A percentile compares a stretch with the other conserved stretches of the same genome.
phyloP scores from a whole-genome alignment of 2,888 invertebrate species.

The Smittia sp. region DNA sequence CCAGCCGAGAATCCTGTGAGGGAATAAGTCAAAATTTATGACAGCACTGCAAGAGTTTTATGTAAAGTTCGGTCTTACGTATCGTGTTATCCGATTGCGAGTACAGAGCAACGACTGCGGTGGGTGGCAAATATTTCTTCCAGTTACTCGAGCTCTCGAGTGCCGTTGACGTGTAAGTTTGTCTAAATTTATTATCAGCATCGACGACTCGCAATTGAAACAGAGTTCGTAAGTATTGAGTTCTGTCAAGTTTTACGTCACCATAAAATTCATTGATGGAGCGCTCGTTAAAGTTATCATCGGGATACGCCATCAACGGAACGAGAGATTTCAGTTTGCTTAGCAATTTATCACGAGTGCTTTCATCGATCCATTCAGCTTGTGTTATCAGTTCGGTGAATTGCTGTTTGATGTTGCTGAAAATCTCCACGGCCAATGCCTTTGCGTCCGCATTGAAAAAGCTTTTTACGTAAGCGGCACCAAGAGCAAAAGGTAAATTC shows the following conservation, averaged over 20 bases:
- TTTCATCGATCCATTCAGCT: constrained; percentile 5
- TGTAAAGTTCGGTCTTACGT: not conserved
- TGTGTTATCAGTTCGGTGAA: not conserved
- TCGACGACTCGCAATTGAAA: constrained; percentile 16
- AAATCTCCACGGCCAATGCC: not conserved
- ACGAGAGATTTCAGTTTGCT: not conserved
- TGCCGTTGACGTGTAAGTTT: not conserved
- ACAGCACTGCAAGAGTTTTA: not conserved
- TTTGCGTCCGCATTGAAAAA: not conserved
- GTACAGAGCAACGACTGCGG: not conserved
- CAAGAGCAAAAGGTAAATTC: not conserved
- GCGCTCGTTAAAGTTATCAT: not conserved
- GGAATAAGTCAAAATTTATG: constrained; percentile 1
- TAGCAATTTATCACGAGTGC: not conserved
- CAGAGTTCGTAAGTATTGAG: not conserved
- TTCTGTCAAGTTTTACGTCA: not conserved
- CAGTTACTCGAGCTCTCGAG: not conserved
- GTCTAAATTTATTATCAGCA: constrained; percentile 16
- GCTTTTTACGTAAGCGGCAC: not conserved
- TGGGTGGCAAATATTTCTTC: constrained; percentile 20
- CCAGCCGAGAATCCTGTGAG: not conserved
- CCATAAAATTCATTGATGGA: not conserved
- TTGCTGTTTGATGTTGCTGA: not conserved
- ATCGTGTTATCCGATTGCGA: not conserved
- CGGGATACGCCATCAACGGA: not conserved